Evolutionary conservation across 2,888 invertebrate species (phyloP).

Genomic region (Automeris io): DNA sequence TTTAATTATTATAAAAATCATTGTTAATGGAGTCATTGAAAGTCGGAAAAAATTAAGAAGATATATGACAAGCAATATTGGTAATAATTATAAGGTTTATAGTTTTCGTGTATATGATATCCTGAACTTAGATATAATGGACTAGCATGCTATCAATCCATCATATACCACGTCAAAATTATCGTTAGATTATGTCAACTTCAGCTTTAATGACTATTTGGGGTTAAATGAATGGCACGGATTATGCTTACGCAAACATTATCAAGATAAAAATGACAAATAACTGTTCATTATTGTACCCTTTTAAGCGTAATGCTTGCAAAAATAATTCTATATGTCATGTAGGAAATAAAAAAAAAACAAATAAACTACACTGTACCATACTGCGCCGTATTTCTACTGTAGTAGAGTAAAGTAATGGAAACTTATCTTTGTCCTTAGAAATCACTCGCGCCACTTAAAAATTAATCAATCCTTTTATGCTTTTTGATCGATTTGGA

Average conservation of each 20-base stretch:
- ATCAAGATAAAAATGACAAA: slow-evolving; percentile 53
- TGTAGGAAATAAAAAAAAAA: too few relatives aligned
- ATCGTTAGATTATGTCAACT: slow-evolving; percentile 37
- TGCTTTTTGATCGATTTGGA: too few relatives aligned
- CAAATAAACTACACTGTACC: too few relatives aligned
- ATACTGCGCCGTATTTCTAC: too few relatives aligned
- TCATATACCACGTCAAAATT: slow-evolving; percentile 28
- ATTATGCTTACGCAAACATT: slow-evolving; percentile 50
- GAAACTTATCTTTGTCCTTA: too few relatives aligned
- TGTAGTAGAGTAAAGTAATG: too few relatives aligned
- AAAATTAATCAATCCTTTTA: too few relatives aligned
- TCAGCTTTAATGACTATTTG: slow-evolving; percentile 52
- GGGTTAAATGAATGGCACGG: slow-evolving; percentile 41
- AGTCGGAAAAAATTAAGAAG: too few relatives aligned
- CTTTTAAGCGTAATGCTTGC: slow-evolving; percentile 9
- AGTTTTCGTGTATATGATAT: not conserved
- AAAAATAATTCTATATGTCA: not conserved
- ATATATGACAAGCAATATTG: too few relatives aligned
- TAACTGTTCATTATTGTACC: slow-evolving; percentile 33
- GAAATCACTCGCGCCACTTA: too few relatives aligned
- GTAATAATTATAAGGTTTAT: not conserved
- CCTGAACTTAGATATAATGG: slow-evolving; percentile 21
- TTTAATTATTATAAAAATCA: too few relatives aligned
- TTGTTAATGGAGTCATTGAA: too few relatives aligned
- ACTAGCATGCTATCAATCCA: slow-evolving; percentile 26